Conservation (phyloP, 2,888 invertebrate species). For the Cosmorhoe ocellata region DNA sequence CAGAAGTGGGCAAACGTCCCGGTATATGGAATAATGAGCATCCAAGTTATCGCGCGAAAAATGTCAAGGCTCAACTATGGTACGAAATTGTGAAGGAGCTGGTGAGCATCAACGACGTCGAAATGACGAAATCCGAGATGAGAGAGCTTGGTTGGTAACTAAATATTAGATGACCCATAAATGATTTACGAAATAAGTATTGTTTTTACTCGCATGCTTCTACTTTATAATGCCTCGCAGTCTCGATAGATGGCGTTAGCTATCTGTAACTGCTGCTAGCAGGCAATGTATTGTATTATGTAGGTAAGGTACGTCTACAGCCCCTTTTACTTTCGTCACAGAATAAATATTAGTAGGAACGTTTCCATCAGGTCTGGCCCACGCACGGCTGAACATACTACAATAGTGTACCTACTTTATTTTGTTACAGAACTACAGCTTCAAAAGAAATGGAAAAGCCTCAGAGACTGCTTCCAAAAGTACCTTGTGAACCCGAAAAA, state of each 20-base stretch:
- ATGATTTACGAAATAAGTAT: no score
- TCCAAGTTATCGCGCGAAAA: constrained; percentile 60
- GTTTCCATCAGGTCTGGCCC: no score
- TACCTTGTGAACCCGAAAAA: constrained; percentile 60
- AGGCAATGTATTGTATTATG: no score
- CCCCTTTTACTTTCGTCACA: no score
- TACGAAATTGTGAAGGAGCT: constrained; percentile 65
- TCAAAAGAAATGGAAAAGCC: constrained; percentile 77
- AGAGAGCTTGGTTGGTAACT: constrained; percentile 72
- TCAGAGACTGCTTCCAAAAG: constrained; percentile 70
- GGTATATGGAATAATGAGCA: constrained; percentile 72
- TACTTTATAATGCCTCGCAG: no score
- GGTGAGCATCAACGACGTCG: constrained; percentile 53
- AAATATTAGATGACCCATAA: constrained; percentile 3
- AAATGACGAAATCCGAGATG: constrained; percentile 68
- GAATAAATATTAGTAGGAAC: no score
- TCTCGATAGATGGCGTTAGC: no score
- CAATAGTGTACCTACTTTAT: neutral
- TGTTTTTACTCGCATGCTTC: no score
- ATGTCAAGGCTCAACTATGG: constrained; percentile 60
- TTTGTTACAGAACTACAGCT: constrained; percentile 68
- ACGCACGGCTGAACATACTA: no score
- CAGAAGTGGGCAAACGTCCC: constrained; percentile 68
- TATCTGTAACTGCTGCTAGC: no score
- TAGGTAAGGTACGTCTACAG: no score